Percentiles rank a stretch among this genome's conserved stretches.
phyloP scores from a whole-genome alignment of 2,888 invertebrate genomes.

The Gymnosoma rotundatum region DNA sequence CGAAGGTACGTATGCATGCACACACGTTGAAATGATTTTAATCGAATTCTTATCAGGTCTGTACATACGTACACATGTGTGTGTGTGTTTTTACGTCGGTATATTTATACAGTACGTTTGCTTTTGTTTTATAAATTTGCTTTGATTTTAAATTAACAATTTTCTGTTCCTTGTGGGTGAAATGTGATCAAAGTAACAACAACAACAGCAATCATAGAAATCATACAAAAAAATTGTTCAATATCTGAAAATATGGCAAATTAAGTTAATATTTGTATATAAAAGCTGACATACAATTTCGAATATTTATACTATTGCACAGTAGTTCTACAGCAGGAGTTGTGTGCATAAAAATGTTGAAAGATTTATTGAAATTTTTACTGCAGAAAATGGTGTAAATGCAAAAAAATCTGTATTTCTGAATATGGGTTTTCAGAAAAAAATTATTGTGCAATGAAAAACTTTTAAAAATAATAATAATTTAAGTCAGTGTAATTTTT shows the following conservation, averaged over 20 bases:
- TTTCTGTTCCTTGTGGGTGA: slow-evolving; percentile 42
- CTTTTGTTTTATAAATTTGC: slow-evolving; percentile 64
- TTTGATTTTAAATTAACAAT: slow-evolving; percentile 64
- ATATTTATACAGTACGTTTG: slow-evolving; percentile 25
- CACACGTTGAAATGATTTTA: not conserved
- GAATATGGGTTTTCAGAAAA: too few relatives aligned
- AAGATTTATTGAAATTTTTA: too few relatives aligned
- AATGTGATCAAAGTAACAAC: slow-evolving; percentile 56
- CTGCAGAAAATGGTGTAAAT: too few relatives aligned
- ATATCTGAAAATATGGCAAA: slow-evolving; percentile 48
- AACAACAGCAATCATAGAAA: slow-evolving; percentile 21
- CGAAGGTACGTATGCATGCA: not conserved
- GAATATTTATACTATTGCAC: not conserved
- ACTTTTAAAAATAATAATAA: too few relatives aligned
- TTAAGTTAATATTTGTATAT: slow-evolving; percentile 50
- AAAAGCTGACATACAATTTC: slow-evolving; percentile 14
- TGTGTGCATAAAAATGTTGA: too few relatives aligned
- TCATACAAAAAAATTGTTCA: slow-evolving; percentile 17
- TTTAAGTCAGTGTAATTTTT: not conserved
- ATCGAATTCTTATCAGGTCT: not conserved
- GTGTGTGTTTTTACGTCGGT: too few relatives aligned
- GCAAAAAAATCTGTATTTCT: too few relatives aligned
- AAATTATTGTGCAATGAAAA: too few relatives aligned
- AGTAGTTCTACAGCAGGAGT: not conserved
- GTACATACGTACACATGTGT: too few relatives aligned